A percentile compares a stretch with the other conserved stretches of the same genome.
These are phyloP conservation scores for Muscidifurax raptorellus DNA, from an alignment of 1,140 invertebrate genomes.

Conservation along the genomic window DNA sequence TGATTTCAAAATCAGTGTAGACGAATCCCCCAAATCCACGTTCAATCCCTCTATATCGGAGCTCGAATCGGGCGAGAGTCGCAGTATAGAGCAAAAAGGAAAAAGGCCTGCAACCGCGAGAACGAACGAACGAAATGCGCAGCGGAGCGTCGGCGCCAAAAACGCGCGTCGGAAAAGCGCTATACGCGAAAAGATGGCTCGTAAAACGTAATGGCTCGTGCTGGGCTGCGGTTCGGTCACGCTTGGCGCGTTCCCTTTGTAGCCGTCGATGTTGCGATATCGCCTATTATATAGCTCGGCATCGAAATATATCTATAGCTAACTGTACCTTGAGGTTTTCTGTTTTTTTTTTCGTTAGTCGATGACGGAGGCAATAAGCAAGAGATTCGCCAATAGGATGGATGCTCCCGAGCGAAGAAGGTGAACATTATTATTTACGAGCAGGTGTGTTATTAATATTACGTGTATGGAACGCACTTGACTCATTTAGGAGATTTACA, in stretches of 20 bases:
- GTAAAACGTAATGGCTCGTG: slow-evolving; percentile 34
- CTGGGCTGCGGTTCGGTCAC: slow-evolving; percentile 11
- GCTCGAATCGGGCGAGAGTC: too few relatives aligned
- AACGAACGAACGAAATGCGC: neutral
- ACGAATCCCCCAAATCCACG: neutral
- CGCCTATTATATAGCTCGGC: neutral
- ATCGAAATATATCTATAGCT: neutral
- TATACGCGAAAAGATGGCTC: slow-evolving; percentile 19
- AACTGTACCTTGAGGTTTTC: neutral
- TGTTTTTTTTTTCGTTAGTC: neutral
- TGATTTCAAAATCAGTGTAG: too few relatives aligned
- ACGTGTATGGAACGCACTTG: too few relatives aligned
- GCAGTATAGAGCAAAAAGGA: neutral
- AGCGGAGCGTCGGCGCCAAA: slow-evolving; percentile 4
- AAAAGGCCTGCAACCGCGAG: neutral
- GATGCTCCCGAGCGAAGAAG: too few relatives aligned
- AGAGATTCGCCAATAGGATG: too few relatives aligned
- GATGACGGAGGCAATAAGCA: neutral
- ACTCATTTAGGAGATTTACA: too few relatives aligned
- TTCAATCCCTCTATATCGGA: neutral
- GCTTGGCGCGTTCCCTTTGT: neutral
- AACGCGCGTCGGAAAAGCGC: neutral
- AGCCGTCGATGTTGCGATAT: neutral
- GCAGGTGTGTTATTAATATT: too few relatives aligned
- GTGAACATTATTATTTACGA: too few relatives aligned